phyloP scores from a whole-genome alignment of 2,888 invertebrate genomes.

The Lumbricus terrestris region DNA sequence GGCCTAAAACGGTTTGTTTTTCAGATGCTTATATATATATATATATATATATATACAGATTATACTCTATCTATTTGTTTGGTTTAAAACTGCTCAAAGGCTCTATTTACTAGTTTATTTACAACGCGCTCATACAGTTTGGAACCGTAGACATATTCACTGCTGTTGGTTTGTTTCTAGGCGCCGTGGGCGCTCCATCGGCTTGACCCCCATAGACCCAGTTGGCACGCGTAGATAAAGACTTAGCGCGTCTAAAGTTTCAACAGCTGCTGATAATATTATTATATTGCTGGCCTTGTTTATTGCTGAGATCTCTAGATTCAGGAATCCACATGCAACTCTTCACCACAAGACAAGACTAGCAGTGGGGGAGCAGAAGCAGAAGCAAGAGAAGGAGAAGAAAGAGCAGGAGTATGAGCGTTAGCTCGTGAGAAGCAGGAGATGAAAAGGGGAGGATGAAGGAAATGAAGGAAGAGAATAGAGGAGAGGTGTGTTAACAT shows the following conservation, averaged over 20 bases:
- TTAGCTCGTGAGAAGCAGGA: background rate
- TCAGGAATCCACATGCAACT: background rate
- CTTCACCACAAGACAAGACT: background rate
- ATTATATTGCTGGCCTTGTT: background rate
- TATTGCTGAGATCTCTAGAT: background rate
- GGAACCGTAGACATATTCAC: too few relatives aligned
- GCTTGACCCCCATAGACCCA: background rate
- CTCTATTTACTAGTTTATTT: background rate
- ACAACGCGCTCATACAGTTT: too few relatives aligned
- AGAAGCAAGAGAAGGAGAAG: background rate
- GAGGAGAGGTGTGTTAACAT: background rate
- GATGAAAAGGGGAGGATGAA: background rate
- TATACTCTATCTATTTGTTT: too few relatives aligned
- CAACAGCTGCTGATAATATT: background rate
- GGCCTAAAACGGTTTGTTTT: too few relatives aligned
- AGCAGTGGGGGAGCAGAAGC: background rate
- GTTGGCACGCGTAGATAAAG: background rate
- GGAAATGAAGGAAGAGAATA: background rate
- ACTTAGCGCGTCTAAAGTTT: background rate
- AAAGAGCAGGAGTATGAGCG: background rate
- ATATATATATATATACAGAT: too few relatives aligned
- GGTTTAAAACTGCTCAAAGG: background rate
- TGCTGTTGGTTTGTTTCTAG: background rate
- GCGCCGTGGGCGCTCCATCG: background rate
- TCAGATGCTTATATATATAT: too few relatives aligned